These are phyloP conservation scores for Odontamblyopus lacepedii DNA, from an alignment of 2,797 vertebrate genomes.

Conservation along the genomic window DNA sequence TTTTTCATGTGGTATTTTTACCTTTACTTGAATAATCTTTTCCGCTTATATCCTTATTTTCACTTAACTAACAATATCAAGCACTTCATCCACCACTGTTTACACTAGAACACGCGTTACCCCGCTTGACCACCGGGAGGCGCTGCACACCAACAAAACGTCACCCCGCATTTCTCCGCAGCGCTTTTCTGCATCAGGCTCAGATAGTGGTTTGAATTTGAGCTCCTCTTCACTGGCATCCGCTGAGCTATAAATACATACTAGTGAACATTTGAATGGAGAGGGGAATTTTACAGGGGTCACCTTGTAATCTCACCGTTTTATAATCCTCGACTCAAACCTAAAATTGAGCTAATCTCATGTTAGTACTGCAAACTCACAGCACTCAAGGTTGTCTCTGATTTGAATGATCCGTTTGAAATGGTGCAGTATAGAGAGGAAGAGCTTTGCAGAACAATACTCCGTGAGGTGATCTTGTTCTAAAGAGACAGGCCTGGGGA, in stretches of 20 bases:
- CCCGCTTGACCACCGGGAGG: constrained; percentile 50
- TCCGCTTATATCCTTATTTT: too few species aligned
- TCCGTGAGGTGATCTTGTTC: background rate
- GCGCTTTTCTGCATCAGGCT: constrained; percentile 33
- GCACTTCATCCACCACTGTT: too few species aligned
- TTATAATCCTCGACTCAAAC: constrained; percentile 9
- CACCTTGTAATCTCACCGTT: constrained; percentile 10
- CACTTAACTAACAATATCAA: too few species aligned
- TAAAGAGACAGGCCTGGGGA: too few species aligned
- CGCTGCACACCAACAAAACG: constrained; percentile 47
- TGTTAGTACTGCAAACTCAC: constrained; percentile 4
- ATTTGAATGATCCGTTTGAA: background rate
- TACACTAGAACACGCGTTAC: constrained; percentile 24
- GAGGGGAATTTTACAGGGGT: constrained; percentile 11
- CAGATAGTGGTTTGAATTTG: constrained; percentile 20
- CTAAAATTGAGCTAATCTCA: background rate
- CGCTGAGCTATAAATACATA: background rate
- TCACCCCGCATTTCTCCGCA: constrained; percentile 6
- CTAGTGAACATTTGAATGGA: background rate
- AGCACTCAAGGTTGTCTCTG: background rate
- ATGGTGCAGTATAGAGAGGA: background rate
- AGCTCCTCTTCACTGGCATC: constrained; percentile 8
- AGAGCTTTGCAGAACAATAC: background rate
- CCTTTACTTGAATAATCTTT: too few species aligned
- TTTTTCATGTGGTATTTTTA: too few species aligned